These are phyloP conservation scores for Sebastes reedi DNA, from an alignment of 2,797 vertebrate species.

Conservation along the genomic window DNA sequence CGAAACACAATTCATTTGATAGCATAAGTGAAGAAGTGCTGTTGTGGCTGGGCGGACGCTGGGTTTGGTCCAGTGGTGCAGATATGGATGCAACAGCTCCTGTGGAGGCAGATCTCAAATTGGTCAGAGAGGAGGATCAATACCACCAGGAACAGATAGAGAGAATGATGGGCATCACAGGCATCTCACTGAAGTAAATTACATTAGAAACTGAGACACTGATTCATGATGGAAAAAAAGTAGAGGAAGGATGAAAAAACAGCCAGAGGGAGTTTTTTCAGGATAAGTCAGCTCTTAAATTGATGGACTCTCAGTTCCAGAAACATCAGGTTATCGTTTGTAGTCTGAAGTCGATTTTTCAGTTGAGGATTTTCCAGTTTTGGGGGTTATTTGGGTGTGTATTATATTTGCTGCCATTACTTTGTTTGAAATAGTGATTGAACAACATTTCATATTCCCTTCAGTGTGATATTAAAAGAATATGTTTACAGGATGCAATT, in stretches of 20 bases:
- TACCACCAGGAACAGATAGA: slow-evolving; percentile 67
- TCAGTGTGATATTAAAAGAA: neutral
- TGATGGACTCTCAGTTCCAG: slow-evolving; percentile 15
- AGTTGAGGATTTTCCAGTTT: neutral
- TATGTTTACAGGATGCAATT: neutral
- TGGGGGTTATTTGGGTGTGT: neutral
- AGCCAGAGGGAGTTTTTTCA: slow-evolving; percentile 38
- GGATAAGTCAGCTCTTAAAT: slow-evolving; percentile 43
- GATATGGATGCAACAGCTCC: slow-evolving; percentile 66
- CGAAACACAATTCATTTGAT: slow-evolving; percentile 32
- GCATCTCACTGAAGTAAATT: slow-evolving; percentile 73
- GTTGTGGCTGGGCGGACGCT: slow-evolving; percentile 43
- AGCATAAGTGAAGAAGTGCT: slow-evolving; percentile 29
- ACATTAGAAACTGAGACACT: slow-evolving; percentile 72
- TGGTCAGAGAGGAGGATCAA: slow-evolving; percentile 70
- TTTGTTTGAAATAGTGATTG: neutral
- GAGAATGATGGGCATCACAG: slow-evolving; percentile 73
- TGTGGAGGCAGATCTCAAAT: slow-evolving; percentile 69
- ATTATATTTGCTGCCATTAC: neutral
- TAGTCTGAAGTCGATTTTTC: neutral
- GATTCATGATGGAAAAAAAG: slow-evolving; percentile 63
- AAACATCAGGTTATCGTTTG: slow-evolving; percentile 20
- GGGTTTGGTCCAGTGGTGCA: slow-evolving; percentile 70
- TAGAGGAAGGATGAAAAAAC: slow-evolving; percentile 25
- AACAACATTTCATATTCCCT: too few relatives aligned